phyloP scores from a whole-genome alignment of 2,888 invertebrate genomes.

The Pachydiplax longipennis region DNA sequence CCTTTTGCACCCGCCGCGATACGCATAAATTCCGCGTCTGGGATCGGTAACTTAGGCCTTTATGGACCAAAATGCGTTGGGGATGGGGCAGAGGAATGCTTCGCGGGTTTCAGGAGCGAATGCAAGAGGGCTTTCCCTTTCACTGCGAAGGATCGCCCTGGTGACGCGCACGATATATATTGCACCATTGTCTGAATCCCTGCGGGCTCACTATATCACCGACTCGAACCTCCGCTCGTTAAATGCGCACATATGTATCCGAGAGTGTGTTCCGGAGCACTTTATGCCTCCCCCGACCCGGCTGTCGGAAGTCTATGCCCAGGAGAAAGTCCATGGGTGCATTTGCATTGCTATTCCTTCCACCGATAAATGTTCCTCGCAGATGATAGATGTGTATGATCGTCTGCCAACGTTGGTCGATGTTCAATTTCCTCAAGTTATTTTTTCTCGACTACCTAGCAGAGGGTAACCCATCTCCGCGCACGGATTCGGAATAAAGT shows the following conservation, averaged over 20 bases:
- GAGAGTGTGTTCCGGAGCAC: not conserved
- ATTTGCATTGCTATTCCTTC: not conserved
- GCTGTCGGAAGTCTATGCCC: not conserved
- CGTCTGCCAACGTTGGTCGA: no score
- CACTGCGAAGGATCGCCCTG: not conserved
- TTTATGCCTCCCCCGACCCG: not conserved
- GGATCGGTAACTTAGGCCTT: not conserved
- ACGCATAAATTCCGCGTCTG: constrained; percentile 3
- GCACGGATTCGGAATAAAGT: no score
- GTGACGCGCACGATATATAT: not conserved
- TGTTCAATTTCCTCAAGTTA: no score
- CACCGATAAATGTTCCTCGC: no score
- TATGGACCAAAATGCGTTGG: not conserved
- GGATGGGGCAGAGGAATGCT: constrained; percentile 7
- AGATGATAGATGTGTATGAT: no score
- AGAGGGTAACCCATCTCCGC: no score
- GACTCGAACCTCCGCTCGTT: not conserved
- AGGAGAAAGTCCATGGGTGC: not conserved
- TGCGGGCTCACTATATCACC: not conserved
- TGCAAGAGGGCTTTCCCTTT: not conserved
- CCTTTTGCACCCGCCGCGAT: not conserved
- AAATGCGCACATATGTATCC: not conserved
- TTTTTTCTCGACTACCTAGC: no score
- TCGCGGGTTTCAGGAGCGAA: not conserved
- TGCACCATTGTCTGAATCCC: not conserved